Percentiles rank a stretch among this genome's conserved stretches.
Conservation (phyloP, 2,888 invertebrate genomes). For the Rhogogaster chlorosoma region DNA sequence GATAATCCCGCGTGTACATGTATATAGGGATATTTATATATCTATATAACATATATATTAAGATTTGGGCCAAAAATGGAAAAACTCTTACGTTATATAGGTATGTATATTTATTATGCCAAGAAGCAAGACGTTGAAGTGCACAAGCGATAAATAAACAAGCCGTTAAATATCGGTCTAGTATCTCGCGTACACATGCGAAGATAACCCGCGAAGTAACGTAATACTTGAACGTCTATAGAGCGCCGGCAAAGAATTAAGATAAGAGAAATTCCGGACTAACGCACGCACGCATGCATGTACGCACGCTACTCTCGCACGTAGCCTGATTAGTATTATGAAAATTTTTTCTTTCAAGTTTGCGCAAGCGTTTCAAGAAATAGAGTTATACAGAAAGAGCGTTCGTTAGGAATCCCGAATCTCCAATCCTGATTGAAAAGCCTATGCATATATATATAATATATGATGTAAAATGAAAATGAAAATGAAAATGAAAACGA, state of each 20-base stretch:
- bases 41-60: neutral
- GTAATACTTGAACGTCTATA: neutral
- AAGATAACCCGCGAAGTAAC: slow-evolving; percentile 14
- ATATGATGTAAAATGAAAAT: neutral
- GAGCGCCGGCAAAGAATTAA: neutral
- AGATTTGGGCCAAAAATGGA: neutral
- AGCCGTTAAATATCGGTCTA: neutral
- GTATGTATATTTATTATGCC: neutral
- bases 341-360: neutral
- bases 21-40: neutral
- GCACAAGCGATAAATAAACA: slow-evolving; percentile 1
- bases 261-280: slow-evolving; percentile 21
- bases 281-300: neutral
- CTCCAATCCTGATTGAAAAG: neutral
- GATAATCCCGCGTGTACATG: neutral
- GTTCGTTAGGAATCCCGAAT: neutral
- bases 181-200: slow-evolving; percentile 6
- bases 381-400: neutral
- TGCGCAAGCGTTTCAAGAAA: neutral
- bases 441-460: neutral
- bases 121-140: neutral
- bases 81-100: neutral
- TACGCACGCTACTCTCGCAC: neutral
- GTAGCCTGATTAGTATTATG: slow-evolving; percentile 10
- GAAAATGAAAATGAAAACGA: neutral